A percentile compares a stretch with the other conserved stretches of the same genome.
phyloP scores from a whole-genome alignment of 2,797 vertebrate genomes.

The Scleropages formosus region DNA sequence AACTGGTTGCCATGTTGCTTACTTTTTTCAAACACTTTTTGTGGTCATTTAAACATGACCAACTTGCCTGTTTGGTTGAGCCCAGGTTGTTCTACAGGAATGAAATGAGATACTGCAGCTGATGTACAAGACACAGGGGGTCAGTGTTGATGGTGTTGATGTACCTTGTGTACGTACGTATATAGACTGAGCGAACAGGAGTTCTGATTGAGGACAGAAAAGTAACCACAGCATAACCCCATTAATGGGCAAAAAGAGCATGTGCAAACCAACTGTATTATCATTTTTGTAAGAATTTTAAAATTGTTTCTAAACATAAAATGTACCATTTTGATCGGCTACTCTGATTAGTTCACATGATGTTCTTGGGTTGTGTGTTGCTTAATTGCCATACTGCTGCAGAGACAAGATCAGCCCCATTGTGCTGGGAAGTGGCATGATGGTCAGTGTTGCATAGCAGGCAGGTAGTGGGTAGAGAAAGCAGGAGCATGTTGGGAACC shows the following conservation, averaged over 20 bases:
- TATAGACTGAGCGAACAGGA: too few relatives aligned
- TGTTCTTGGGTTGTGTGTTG: neutral
- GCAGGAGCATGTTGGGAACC: slow-evolving; percentile 6
- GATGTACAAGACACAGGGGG: too few relatives aligned
- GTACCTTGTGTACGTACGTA: neutral
- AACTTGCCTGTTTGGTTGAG: neutral
- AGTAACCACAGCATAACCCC: too few relatives aligned
- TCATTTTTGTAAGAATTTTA: neutral
- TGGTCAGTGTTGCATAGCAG: neutral
- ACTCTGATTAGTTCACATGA: neutral
- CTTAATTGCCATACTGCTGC: neutral
- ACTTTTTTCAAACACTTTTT: too few relatives aligned
- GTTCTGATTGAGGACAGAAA: too few relatives aligned
- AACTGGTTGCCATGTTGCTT: too few relatives aligned
- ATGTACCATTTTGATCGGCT: slow-evolving; percentile 8
- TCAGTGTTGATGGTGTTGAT: too few relatives aligned
- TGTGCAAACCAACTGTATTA: too few relatives aligned
- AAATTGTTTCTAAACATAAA: slow-evolving; percentile 17
- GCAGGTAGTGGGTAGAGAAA: neutral
- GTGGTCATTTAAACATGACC: too few relatives aligned
- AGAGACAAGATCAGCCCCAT: neutral
- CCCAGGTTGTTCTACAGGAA: too few relatives aligned
- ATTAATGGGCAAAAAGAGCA: too few relatives aligned
- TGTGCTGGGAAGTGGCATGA: neutral
- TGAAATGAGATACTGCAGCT: too few relatives aligned